Evolutionary conservation across 2,888 invertebrate genomes (phyloP), one percentile per base, ranked within the genome.

Genomic region (Hirtodrosophila confusa): DNA sequence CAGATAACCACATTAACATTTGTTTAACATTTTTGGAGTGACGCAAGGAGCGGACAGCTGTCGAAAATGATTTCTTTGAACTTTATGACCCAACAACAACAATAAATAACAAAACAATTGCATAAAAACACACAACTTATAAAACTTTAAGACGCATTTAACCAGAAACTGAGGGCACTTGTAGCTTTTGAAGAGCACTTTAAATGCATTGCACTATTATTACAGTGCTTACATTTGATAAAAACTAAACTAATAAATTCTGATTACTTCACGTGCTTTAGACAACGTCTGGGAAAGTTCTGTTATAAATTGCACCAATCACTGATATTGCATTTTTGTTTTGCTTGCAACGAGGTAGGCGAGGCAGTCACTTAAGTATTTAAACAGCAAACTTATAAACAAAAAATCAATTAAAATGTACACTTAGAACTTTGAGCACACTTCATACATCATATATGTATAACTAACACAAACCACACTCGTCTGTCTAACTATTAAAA

Each of bases 1-100:
- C 43, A 75, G 79, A 82, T 82, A 75, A 87, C 55, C 62, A 53
- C 60, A 70, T 83, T 60, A 67, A 69, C 64, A 86, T 79, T 74
- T 78, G 63, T 67, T 63, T 53, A 64, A 60, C 60, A 39, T 69
- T 67, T 49, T 60, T 54, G n/a, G 43, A 12, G 10, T 54, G 55
- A 51, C 53, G 40, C 17, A 17, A 24, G 45, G 24, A 8, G 23
- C 23, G 0, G 36, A 48, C 49, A 48, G 39, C 50, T 45, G 60
- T 40, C 51, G 37, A 47, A 43, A 53, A 37, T 41, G 51, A 56
- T 53, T 49, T 31, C 3, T 9, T 7, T 65, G 62, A 85, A 78
- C 71, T 68, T 63, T 60, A 53, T 33, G 45, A 7, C 35, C 53
- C 51, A 5, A 57, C 17, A 49, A 55, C 40, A 53, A 11, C 11